Conservation (phyloP, 2,113 vertebrate species). For the Limanda limanda region DNA sequence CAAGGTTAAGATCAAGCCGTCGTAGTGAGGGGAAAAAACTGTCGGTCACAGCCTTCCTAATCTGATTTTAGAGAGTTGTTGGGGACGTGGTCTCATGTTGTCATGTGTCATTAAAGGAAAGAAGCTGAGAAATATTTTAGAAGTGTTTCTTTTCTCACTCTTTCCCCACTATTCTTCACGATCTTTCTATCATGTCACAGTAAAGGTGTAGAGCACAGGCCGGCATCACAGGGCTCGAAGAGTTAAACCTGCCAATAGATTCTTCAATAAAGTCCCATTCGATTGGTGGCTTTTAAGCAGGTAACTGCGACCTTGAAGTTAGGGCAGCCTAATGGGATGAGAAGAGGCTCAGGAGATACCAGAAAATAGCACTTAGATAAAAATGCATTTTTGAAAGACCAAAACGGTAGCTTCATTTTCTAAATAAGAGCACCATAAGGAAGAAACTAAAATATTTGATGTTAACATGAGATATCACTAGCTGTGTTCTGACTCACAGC, state of each 20-base stretch:
- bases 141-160: no score
- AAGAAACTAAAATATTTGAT: slow-evolving; percentile 16
- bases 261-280: neutral
- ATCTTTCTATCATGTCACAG: neutral
- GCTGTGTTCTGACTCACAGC: slow-evolving; percentile 37
- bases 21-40: neutral
- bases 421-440: neutral
- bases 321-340: neutral
- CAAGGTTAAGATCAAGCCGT: neutral
- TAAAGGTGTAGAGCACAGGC: neutral
- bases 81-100: neutral
- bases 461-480: slow-evolving; percentile 37
- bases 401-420: neutral
- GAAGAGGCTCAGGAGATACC: neutral
- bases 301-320: neutral
- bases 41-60: neutral
- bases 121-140: no score
- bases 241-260: neutral
- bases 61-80: neutral
- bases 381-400: no score
- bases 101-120: neutral
- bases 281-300: neutral
- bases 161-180: neutral
- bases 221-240: neutral
- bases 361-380: no score